Evolutionary conservation across 2,888 invertebrate species (phyloP), one percentile per base, ranked within the genome.

Genomic region (Brachypterus glaber): DNA sequence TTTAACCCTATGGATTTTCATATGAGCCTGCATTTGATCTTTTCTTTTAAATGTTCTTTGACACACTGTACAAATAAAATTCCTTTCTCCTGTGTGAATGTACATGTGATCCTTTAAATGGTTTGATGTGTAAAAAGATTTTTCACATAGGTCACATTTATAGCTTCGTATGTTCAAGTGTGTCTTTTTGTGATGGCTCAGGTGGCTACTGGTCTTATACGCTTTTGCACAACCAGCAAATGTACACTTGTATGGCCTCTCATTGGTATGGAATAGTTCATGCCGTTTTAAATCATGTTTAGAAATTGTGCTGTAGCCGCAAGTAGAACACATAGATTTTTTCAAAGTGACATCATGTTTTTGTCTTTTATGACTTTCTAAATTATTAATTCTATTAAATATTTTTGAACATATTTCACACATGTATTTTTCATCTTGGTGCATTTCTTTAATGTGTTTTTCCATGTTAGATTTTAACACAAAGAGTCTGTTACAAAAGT

Each of bases 381-480:
- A 27, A 13, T 27, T 27, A 11, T 27, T 27, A 11, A 11, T 27
- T 5, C 27, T 5, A 13, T 27, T 27, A 13, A 27, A 27, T 11
- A 27, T 5, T 11, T 27, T 27, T 11, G 27, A 27, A 13, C 27
- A 27, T 5, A 27, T 27, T 11, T 27, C 27, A 11, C 27, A 27
- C 5, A 27, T 27, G 12, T 9, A 27, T 27, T 27, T 27, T 27
- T 27, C 27, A 11, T 27, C 27, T 27, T 27, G 8, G 12, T 27
- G 27, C 27, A 27, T 27, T 27, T 27, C 27, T 27, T 27, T 27
- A 4, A 27, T 27, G 12, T 27, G 27, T 27, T 27, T 27, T 27
- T 27, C 27, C 27, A 27, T 27, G 12, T 27, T 27, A 11, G 27
- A 27, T 11, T 27, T 27, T 27, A 27, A 27, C 11, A 27, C 27